phyloP scores from a whole-genome alignment of 2,113 vertebrate species.

The Alosa alosa region DNA sequence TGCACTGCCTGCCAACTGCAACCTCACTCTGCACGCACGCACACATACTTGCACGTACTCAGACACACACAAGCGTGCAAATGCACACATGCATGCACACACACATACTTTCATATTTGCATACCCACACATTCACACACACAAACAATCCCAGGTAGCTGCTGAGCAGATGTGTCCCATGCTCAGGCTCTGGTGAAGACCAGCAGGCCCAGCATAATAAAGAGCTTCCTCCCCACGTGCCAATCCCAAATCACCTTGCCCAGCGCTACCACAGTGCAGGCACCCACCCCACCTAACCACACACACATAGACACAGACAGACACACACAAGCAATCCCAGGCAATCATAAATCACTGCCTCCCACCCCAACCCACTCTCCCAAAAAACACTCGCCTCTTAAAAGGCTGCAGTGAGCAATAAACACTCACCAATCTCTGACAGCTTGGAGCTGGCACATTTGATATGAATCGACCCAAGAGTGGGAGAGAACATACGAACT shows the following conservation, averaged over 20 bases:
- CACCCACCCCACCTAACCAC: background rate
- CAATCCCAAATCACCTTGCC: constrained; percentile 60
- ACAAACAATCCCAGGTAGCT: background rate
- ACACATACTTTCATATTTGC: too few species aligned
- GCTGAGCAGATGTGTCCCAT: too few species aligned
- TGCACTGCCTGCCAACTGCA: constrained; percentile 57
- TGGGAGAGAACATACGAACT: background rate
- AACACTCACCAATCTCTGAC: background rate
- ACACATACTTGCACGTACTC: background rate
- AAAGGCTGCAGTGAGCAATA: background rate
- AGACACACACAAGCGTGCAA: background rate
- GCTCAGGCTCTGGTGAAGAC: constrained; percentile 1
- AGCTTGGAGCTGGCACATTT: background rate
- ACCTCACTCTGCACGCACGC: constrained; percentile 43
- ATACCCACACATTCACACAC: too few species aligned
- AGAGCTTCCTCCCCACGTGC: constrained; percentile 57
- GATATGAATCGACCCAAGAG: background rate
- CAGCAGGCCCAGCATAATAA: constrained; percentile 55
- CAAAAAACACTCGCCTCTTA: background rate
- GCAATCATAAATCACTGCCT: background rate
- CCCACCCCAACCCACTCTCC: background rate
- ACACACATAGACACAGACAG: background rate
- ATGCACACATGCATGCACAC: background rate
- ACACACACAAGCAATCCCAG: background rate
- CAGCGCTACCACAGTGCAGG: background rate